Evolutionary conservation across 2,113 vertebrate genomes (phyloP).

Genomic region (Passer montanus): DNA sequence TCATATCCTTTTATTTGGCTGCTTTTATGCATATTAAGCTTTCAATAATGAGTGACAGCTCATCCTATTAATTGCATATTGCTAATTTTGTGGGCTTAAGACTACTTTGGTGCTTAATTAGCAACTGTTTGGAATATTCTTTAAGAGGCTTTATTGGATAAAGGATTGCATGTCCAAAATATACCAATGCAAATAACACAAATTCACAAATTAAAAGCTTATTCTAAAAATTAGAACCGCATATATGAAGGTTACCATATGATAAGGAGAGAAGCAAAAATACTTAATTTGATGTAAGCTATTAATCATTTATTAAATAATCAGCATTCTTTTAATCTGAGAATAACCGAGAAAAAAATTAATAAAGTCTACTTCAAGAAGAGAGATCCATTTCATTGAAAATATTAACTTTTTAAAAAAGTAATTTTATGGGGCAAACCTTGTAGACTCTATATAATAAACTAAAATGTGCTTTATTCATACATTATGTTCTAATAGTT

Average conservation of each 20-base stretch:
- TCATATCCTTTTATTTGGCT: neutral
- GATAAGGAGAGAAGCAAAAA: neutral
- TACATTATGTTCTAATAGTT: neutral
- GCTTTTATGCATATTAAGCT: neutral
- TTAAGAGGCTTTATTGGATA: neutral
- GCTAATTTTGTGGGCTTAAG: slow-evolving; percentile 7
- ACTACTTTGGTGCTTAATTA: slow-evolving; percentile 10
- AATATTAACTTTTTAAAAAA: neutral
- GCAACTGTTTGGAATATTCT: neutral
- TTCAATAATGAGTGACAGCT: slow-evolving; percentile 10
- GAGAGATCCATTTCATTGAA: neutral
- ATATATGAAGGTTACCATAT: neutral
- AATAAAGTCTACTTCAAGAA: neutral
- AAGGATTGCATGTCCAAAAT: neutral
- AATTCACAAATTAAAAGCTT: neutral
- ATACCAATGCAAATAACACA: neutral
- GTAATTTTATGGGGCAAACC: neutral
- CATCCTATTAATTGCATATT: neutral
- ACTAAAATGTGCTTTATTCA: neutral
- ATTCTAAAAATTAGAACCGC: neutral
- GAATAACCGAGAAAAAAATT: neutral
- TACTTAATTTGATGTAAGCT: neutral
- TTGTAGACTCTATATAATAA: neutral
- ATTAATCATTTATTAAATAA: neutral
- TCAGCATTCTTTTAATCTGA: neutral